A percentile compares a stretch with the other conserved stretches of the same genome.
phyloP scores from a whole-genome alignment of 2,797 vertebrate genomes.

The Gobio occitaniae region DNA sequence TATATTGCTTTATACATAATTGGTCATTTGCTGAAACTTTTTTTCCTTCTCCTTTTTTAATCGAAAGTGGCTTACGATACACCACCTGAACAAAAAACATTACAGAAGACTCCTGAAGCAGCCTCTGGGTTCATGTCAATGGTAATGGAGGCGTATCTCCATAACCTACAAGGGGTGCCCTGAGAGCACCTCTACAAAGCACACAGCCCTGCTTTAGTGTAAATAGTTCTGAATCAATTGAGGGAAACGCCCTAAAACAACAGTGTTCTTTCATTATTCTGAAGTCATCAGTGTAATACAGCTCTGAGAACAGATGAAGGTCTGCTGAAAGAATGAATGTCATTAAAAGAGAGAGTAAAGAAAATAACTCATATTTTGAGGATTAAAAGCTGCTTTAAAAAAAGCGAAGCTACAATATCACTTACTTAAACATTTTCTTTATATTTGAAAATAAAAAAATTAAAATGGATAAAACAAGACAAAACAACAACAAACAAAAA shows the following conservation, averaged over 20 bases:
- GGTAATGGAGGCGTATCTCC: background rate
- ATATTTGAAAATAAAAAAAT: background rate
- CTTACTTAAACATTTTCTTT: background rate
- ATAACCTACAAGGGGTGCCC: background rate
- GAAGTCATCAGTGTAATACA: background rate
- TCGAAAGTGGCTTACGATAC: background rate
- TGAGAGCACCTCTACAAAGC: slow-evolving; percentile 9
- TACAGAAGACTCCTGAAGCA: background rate
- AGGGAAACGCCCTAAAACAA: slow-evolving; percentile 36
- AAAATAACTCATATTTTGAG: background rate
- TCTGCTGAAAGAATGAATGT: background rate
- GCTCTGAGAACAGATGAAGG: background rate
- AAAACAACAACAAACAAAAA: background rate
- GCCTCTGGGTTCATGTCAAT: background rate
- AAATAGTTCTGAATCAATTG: slow-evolving; percentile 28
- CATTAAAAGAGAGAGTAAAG: background rate
- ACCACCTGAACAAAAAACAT: background rate
- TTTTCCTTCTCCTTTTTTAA: background rate
- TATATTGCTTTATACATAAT: background rate
- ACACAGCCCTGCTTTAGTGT: background rate
- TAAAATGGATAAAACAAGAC: background rate
- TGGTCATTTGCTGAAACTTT: background rate
- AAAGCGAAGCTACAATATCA: background rate
- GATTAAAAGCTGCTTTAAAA: background rate
- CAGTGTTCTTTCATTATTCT: background rate